Conservation (phyloP, 2,113 vertebrate species). For the Scalopus aquaticus region DNA sequence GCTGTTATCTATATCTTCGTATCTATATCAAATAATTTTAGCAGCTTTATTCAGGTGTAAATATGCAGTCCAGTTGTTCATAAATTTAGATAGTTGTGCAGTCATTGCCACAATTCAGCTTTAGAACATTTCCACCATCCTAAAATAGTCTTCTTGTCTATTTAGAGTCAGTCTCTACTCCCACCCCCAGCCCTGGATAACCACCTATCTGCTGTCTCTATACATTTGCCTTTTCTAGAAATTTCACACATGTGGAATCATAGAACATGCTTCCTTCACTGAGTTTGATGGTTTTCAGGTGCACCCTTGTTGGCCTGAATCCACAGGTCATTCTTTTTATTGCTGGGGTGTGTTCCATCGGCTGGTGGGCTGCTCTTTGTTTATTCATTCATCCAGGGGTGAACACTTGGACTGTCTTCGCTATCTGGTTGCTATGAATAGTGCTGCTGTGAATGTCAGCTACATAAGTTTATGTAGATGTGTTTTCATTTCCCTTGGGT, state of each 20-base stretch:
- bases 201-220: not conserved
- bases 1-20: no score
- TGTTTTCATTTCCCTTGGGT: not conserved
- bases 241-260: not conserved
- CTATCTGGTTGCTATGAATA: not conserved
- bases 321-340: not conserved
- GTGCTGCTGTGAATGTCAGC: not conserved
- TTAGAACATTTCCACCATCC: not conserved
- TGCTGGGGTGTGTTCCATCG: not conserved
- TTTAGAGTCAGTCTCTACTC: not conserved
- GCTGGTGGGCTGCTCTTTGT: not conserved
- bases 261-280: not conserved
- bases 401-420: not conserved
- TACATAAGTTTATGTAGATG: not conserved
- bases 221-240: conserved; percentile 3
- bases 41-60: not conserved
- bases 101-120: not conserved
- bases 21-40: not conserved
- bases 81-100: not conserved
- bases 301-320: not conserved
- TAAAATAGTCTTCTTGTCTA: not conserved
- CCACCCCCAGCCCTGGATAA: not conserved
- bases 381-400: not conserved
- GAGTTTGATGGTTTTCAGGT: not conserved
- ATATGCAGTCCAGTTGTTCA: not conserved